phyloP scores from a whole-genome alignment of 2,113 vertebrate species.

The Pomatostomus ruficeps region DNA sequence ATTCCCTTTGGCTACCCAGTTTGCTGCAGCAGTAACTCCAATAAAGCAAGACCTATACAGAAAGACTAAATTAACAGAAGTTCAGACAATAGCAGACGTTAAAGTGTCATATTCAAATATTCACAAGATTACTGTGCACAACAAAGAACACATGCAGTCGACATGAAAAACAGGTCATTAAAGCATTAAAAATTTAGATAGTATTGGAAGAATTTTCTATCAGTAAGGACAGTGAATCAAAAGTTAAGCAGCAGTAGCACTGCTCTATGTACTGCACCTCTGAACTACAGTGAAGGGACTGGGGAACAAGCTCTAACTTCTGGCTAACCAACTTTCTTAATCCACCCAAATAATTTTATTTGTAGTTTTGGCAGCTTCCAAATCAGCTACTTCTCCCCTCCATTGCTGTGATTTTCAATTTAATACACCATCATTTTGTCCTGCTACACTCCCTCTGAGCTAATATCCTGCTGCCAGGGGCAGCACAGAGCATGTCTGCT shows the following conservation, averaged over 20 bases:
- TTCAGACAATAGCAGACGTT: neutral
- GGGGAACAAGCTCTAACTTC: neutral
- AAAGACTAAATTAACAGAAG: neutral
- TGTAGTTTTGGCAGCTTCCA: neutral
- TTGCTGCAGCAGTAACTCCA: neutral
- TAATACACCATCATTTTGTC: neutral
- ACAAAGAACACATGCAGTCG: fast-evolving
- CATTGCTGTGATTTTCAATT: neutral
- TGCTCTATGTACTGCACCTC: fast-evolving
- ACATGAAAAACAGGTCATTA: neutral
- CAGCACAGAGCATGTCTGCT: neutral
- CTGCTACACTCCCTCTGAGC: neutral
- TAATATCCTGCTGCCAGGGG: neutral
- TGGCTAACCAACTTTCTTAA: neutral
- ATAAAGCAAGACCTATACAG: neutral
- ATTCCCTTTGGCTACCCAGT: neutral
- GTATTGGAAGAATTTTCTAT: neutral
- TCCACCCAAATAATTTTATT: neutral
- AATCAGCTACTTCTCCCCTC: neutral
- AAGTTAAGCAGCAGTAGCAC: neutral
- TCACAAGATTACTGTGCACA: neutral
- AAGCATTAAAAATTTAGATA: neutral
- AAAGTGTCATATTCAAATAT: neutral
- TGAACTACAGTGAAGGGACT: fast-evolving
- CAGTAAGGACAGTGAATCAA: neutral